Conservation (phyloP, 2,113 vertebrate genomes). For the Saguinus imperator region DNA sequence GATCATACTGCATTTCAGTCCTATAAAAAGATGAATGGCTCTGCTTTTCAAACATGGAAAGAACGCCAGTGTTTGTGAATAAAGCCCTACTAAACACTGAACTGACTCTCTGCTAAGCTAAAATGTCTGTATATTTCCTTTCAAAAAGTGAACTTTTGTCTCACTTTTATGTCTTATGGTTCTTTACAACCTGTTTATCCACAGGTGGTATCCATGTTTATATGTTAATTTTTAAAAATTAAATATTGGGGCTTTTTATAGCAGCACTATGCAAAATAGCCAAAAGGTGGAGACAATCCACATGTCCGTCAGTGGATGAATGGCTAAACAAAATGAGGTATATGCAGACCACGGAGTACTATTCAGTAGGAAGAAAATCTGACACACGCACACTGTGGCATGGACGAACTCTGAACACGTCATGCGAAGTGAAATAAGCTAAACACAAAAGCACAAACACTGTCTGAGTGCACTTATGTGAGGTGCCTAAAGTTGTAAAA, state of each 20-base stretch:
- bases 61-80: background rate
- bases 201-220: background rate
- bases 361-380: background rate
- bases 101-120: background rate
- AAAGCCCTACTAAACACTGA: background rate
- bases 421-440: background rate
- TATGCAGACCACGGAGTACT: background rate
- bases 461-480: background rate
- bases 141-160: slow-evolving; percentile 10
- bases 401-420: background rate
- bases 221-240: background rate
- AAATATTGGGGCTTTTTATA: background rate
- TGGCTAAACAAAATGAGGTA: background rate
- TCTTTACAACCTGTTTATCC: slow-evolving; percentile 8
- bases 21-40: background rate
- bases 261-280: background rate
- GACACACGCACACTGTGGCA: background rate
- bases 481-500: background rate
- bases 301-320: background rate
- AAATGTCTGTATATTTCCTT: background rate
- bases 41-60: background rate
- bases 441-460: background rate
- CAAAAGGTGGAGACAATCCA: slow-evolving; percentile 4
- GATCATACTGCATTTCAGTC: background rate
- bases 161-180: background rate